A percentile compares a stretch with the other conserved stretches of the same genome.
Evolutionary conservation across 2,888 invertebrate species (phyloP).

Genomic region (Stomorhina lunata): DNA sequence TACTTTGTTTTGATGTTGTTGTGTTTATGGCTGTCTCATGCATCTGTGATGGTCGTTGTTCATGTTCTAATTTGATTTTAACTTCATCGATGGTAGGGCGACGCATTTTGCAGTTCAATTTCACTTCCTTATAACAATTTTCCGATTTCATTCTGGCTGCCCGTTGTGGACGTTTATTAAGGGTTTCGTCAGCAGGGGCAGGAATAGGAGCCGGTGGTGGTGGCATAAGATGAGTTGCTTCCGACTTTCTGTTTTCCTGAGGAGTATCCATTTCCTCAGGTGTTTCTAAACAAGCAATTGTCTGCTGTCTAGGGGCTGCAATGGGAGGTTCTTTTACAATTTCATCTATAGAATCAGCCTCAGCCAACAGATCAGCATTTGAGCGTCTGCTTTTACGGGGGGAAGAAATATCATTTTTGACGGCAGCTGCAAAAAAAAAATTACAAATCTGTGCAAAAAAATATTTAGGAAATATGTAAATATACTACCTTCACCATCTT

Average conservation of each 20-base stretch:
- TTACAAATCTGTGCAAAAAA: neutral
- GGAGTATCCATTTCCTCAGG: neutral
- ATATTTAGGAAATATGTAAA: neutral
- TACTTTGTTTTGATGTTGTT: neutral
- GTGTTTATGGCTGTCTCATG: neutral
- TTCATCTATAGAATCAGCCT: conserved; percentile 48
- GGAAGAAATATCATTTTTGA: neutral
- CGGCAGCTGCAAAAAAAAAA: neutral
- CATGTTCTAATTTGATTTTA: conserved; percentile 72
- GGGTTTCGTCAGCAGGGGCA: conserved; percentile 54
- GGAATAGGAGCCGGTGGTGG: conserved; percentile 69
- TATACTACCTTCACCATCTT: conserved; percentile 71
- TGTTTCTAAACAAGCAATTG: neutral
- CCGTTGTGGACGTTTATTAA: conserved; percentile 74
- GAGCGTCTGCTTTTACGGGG: conserved; percentile 65
- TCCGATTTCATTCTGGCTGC: conserved; percentile 75
- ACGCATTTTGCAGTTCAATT: conserved; percentile 71
- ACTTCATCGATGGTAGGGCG: conserved; percentile 70
- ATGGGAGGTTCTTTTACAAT: neutral
- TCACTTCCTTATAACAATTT: conserved; percentile 74
- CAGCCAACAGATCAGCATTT: conserved; percentile 69
- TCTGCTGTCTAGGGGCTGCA: conserved; percentile 10
- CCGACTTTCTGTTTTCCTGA: conserved; percentile 38
- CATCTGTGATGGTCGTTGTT: conserved; percentile 73
- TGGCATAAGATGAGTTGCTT: conserved; percentile 67